Conservation (phyloP, 2,797 vertebrate genomes). For the Vultur gryphus region DNA sequence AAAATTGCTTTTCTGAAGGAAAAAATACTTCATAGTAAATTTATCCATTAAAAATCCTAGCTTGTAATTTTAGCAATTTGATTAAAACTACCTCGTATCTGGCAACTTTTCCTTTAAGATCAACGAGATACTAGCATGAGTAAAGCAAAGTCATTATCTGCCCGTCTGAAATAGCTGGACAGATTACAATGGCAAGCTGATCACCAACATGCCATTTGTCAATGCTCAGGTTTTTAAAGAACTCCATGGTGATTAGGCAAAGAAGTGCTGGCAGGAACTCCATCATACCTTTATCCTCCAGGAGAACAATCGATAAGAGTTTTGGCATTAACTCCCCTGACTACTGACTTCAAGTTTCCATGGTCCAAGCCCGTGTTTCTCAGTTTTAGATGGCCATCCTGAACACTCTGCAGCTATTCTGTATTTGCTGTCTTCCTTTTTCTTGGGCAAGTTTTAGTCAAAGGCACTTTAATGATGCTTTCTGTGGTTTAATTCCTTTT, state of each 20-base stretch:
- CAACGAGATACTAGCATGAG: neutral
- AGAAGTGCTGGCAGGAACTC: neutral
- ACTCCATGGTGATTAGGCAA: neutral
- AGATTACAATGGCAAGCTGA: neutral
- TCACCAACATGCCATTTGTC: neutral
- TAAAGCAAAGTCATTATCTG: neutral
- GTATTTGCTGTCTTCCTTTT: neutral
- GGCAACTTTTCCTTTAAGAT: neutral
- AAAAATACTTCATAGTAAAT: constrained; percentile 26
- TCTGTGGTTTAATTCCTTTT: neutral
- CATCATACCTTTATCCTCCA: neutral
- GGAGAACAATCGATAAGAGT: neutral
- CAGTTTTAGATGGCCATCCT: neutral
- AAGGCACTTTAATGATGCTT: neutral
- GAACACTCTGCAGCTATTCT: neutral
- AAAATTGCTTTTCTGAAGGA: constrained; percentile 12
- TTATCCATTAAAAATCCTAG: neutral
- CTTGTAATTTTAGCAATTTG: neutral
- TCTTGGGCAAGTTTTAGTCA: neutral
- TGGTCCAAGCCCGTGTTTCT: neutral
- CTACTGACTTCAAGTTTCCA: neutral
- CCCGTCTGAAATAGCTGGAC: neutral
- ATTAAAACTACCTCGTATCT: neutral
- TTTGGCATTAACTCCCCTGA: neutral
- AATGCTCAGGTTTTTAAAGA: neutral